Evolutionary conservation across 2,797 vertebrate species (phyloP).

Genomic region (Syncerus caffer): DNA sequence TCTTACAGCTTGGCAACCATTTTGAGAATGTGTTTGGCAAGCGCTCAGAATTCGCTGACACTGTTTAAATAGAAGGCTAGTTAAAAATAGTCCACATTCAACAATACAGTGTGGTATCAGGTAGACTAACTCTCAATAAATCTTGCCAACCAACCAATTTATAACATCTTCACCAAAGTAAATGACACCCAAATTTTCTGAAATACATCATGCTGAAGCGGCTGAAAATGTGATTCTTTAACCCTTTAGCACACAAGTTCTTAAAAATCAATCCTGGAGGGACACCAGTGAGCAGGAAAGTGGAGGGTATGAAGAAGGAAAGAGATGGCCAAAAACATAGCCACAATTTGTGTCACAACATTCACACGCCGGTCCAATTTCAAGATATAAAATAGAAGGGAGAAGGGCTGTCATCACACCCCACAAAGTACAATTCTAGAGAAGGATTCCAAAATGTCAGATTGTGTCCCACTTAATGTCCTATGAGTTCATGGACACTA

Average conservation of each 20-base stretch:
- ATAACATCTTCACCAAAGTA: conserved; percentile 60
- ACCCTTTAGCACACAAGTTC: conserved; percentile 70
- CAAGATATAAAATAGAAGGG: background rate
- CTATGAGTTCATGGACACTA: conserved; percentile 41
- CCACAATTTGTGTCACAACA: background rate
- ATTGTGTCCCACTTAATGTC: background rate
- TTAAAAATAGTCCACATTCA: conserved; percentile 83
- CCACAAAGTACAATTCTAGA: background rate
- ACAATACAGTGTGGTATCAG: conserved; percentile 79
- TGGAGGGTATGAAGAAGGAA: background rate
- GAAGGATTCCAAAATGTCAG: background rate
- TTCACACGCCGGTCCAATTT: background rate
- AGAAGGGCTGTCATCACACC: background rate
- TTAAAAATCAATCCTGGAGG: background rate
- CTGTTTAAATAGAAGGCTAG: conserved; percentile 86
- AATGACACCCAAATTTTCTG: conserved; percentile 54
- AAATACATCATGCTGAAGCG: background rate
- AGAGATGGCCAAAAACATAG: background rate
- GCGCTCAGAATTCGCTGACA: conserved; percentile 88
- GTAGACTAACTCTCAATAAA: conserved; percentile 77
- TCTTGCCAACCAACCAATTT: conserved; percentile 54
- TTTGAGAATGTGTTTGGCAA: conserved; percentile 92
- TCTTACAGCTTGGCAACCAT: conserved; percentile 98
- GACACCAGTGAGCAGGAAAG: background rate
- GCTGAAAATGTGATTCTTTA: conserved; percentile 57